Conservation (phyloP, 2,888 invertebrate genomes). For the Erpobdella octoculata region DNA sequence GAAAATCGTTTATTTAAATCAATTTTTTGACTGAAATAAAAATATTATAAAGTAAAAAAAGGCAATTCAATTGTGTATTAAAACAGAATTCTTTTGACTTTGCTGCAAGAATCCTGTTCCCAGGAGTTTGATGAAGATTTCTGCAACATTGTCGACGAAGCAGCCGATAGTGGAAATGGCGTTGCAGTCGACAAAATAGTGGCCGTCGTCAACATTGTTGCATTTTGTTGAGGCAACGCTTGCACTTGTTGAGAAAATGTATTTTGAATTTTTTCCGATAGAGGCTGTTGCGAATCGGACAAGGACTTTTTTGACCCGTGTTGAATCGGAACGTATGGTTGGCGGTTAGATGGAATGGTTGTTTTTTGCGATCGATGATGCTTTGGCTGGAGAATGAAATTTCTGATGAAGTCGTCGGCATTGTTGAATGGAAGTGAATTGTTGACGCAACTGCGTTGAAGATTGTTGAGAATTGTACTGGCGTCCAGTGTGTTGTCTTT, state of each 20-base stretch:
- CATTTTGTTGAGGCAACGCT: not conserved
- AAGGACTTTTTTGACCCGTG: not conserved
- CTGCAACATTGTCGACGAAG: not conserved
- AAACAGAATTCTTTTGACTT: too few relatives aligned
- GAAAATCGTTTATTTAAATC: too few relatives aligned
- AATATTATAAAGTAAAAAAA: not conserved
- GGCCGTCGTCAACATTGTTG: not conserved
- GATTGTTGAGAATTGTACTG: not conserved
- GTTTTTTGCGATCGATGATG: not conserved
- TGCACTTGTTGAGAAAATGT: not conserved
- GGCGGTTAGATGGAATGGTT: not conserved
- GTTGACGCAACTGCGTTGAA: not conserved
- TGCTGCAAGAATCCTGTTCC: too few relatives aligned
- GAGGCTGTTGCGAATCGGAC: not conserved
- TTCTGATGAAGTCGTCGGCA: slow-evolving; percentile 10
- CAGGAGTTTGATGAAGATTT: not conserved
- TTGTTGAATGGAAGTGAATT: not conserved
- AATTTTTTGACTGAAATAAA: not conserved
- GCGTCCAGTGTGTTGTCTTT: not conserved
- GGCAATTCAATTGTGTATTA: not conserved
- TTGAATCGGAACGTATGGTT: not conserved
- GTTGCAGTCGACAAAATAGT: not conserved
- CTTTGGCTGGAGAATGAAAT: not conserved
- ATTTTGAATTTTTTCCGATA: too few relatives aligned
- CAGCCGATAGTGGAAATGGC: too few relatives aligned